Percentiles rank a stretch among this genome's conserved stretches.
Conservation (phyloP, 2,888 invertebrate genomes). For the Cantharis nigra region DNA sequence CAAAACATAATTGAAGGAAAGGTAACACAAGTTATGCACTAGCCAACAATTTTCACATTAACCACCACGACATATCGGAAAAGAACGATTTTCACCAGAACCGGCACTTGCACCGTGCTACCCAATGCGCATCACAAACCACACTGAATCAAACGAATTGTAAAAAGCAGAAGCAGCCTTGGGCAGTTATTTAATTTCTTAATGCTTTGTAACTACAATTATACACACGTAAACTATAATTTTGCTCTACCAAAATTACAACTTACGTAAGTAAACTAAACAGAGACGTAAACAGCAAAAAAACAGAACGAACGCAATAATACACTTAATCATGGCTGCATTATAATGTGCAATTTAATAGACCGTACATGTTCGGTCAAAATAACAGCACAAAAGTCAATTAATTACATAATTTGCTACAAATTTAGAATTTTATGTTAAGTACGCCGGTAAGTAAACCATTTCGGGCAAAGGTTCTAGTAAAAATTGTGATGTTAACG, state of each 20-base stretch:
- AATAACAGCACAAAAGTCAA: not conserved
- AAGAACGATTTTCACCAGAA: not conserved
- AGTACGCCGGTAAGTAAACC: not conserved
- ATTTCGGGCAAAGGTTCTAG: not conserved
- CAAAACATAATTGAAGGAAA: not conserved
- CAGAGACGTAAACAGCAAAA: not conserved
- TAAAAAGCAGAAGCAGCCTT: conserved; percentile 2
- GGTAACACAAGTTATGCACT: not conserved
- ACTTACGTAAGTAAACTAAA: not conserved
- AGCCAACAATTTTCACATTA: not conserved
- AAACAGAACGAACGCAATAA: not conserved
- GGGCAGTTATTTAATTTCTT: conserved; percentile 18
- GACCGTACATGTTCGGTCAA: not conserved
- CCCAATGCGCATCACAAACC: not conserved
- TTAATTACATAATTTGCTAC: not conserved
- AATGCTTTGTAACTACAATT: conserved; percentile 17
- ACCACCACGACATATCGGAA: not conserved
- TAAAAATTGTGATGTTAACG: not conserved
- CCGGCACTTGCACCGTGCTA: not conserved
- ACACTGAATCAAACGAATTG: not conserved
- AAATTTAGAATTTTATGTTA: not conserved
- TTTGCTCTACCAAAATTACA: conserved; percentile 1
- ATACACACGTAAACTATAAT: conserved; percentile 18
- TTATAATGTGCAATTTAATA: not conserved
- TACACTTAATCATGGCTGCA: not conserved